A percentile compares a stretch with the other conserved stretches of the same genome.
phyloP scores from a whole-genome alignment of 1,140 invertebrate genomes.

The Listronotus bonariensis region DNA sequence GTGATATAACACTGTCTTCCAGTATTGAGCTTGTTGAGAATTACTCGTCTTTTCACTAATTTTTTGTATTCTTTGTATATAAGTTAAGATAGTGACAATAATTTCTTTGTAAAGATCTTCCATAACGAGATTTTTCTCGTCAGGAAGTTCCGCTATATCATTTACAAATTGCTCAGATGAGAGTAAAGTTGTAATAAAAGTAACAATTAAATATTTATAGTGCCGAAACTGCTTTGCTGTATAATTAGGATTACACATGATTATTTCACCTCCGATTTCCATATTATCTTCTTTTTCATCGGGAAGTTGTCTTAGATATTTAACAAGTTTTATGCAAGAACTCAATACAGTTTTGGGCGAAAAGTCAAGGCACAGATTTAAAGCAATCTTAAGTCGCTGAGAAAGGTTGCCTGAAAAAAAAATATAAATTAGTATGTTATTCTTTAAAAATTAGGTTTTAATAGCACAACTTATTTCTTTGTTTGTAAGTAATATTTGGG shows the following conservation, averaged over 20 bases:
- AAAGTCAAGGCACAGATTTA: conserved; percentile 69
- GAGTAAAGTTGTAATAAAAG: conserved; percentile 71
- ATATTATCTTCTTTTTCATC: conserved; percentile 63
- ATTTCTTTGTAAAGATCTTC: conserved; percentile 68
- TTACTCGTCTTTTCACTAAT: conserved; percentile 59
- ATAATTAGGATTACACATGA: conserved; percentile 64
- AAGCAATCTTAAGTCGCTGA: conserved; percentile 62
- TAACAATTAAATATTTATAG: conserved; percentile 78
- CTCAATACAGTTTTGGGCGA: conserved; percentile 64
- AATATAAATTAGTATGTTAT: not conserved
- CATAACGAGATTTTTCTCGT: conserved; percentile 58
- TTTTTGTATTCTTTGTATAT: conserved; percentile 68
- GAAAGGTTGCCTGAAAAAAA: conserved; percentile 3
- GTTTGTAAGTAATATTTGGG: too few species aligned
- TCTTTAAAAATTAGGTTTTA: not conserved
- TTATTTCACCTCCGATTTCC: not conserved
- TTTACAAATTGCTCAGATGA: conserved; percentile 71
- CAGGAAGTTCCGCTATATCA: conserved; percentile 59
- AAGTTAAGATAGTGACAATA: conserved; percentile 69
- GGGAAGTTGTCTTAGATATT: conserved; percentile 70
- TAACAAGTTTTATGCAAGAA: conserved; percentile 68
- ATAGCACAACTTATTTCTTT: too few species aligned
- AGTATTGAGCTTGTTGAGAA: conserved; percentile 72
- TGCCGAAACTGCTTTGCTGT: conserved; percentile 75
- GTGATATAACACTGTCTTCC: conserved; percentile 77